Conservation (phyloP, 2,888 invertebrate genomes). For the Epirrhoe alternata region DNA sequence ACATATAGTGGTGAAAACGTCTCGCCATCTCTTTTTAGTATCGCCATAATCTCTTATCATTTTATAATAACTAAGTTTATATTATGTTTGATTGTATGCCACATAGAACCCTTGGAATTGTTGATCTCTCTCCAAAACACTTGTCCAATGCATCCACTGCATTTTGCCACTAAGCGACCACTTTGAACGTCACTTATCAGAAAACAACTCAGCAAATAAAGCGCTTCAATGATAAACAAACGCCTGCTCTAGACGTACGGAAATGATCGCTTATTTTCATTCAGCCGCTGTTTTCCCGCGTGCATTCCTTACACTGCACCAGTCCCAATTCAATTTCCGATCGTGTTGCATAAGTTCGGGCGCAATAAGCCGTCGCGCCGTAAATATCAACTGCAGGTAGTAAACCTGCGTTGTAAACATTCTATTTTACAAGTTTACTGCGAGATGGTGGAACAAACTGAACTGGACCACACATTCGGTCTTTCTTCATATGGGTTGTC, state of each 20-base stretch:
- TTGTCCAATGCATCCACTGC: too few relatives aligned
- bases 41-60: too few relatives aligned
- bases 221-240: not conserved
- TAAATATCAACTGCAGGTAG: conserved; percentile 55
- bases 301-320: conserved; percentile 9
- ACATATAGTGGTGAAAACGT: too few relatives aligned
- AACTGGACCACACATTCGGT: conserved; percentile 4
- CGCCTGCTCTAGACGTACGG: conserved; percentile 1
- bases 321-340: conserved; percentile 48
- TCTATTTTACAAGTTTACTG: conserved; percentile 61
- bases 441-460: conserved; percentile 50
- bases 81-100: too few relatives aligned
- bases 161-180: too few relatives aligned
- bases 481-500: conserved; percentile 1
- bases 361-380: conserved; percentile 51
- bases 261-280: conserved; percentile 6
- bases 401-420: conserved; percentile 59
- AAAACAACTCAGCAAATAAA: not conserved
- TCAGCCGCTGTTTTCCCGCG: conserved; percentile 17
- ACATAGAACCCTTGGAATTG: too few relatives aligned
- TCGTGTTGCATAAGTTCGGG: conserved; percentile 42
- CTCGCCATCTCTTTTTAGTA: too few relatives aligned
- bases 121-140: too few relatives aligned
- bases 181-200: not conserved
- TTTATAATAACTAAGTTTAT: too few relatives aligned